Evolutionary conservation across 1,140 invertebrate species (phyloP).

Genomic region (Spodoptera litura): DNA sequence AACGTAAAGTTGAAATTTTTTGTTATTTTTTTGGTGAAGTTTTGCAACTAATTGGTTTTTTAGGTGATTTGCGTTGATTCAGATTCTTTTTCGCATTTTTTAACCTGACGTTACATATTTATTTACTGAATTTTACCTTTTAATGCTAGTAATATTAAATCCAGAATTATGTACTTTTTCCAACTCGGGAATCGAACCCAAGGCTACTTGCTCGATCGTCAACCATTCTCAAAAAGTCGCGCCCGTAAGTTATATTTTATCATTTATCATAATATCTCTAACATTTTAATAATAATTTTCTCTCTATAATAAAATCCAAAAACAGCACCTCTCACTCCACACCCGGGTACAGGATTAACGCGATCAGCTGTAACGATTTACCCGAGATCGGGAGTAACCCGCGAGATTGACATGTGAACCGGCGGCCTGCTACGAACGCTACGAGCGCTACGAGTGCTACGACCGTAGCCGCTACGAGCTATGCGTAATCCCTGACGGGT

Average conservation of each 20-base stretch:
- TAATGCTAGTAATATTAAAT: no score
- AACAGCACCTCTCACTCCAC: not conserved
- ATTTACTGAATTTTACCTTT: no score
- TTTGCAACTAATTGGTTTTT: slow-evolving; percentile 4
- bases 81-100: no score
- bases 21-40: not conserved
- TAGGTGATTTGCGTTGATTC: not conserved
- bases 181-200: no score
- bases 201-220: no score
- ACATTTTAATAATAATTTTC: no score
- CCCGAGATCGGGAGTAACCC: not conserved
- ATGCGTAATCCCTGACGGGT: slow-evolving; percentile 30
- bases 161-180: no score
- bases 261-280: no score
- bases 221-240: no score
- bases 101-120: no score
- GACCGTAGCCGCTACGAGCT: slow-evolving; percentile 32
- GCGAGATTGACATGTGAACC: slow-evolving; percentile 59
- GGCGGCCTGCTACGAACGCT: slow-evolving; percentile 43
- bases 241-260: no score
- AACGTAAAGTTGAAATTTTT: not conserved
- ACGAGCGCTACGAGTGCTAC: slow-evolving; percentile 48
- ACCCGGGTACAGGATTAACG: not conserved
- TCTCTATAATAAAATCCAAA: not conserved
- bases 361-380: slow-evolving; percentile 10